Evolutionary conservation across 2,113 vertebrate genomes (phyloP), one percentile per base, ranked within the genome.

Genomic region (Chaenogobius annularis): DNA sequence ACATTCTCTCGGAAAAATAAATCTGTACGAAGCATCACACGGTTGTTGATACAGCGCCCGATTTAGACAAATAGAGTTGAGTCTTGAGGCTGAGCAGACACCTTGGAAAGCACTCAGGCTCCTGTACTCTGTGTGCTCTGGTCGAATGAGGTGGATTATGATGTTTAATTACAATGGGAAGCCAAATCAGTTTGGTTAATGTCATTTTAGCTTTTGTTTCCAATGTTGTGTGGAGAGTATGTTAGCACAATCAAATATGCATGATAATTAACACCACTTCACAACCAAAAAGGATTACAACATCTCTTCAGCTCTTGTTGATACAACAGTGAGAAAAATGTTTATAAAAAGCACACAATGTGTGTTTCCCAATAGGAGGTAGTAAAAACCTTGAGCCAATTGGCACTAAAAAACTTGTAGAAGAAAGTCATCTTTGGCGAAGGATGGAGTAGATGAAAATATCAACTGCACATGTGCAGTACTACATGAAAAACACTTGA

Each of bases 51-150:
- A 71, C 44, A 40, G 81, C 71, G 85, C 63, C 74, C 74, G 56
- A 74, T 83, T 74, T 65, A 87, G 78, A 88, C 63, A n/a, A 83
- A 83, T 77, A 50, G 50, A 58, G 40, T 75, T 79, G 31, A 72
- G 74, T 77, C 74, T 61, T 65, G 81, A 88, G 85, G 75, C 77
- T 65, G 79, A 54, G 68, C 79, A 82, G 75, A 87, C 85, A 87
- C 86, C 79, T 87, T 87, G 83, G 87, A 89, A 89, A 88, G 47
- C 81, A 74, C 79, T 89, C 74, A 88, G 70, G 68, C 69, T 75
- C 56, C 72, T 87, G 70, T 73, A 50, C 50, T 44, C 35, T 70
- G 44, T 31, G 70, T 58, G 23, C 66, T 66, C 13, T n/a, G 17
- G 35, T 54, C 50, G 6, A 20, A 20, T 54, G 19, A 63, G n/a